Evolutionary conservation across 2,797 vertebrate species (phyloP).

Genomic region (Cyclura pinguis): DNA sequence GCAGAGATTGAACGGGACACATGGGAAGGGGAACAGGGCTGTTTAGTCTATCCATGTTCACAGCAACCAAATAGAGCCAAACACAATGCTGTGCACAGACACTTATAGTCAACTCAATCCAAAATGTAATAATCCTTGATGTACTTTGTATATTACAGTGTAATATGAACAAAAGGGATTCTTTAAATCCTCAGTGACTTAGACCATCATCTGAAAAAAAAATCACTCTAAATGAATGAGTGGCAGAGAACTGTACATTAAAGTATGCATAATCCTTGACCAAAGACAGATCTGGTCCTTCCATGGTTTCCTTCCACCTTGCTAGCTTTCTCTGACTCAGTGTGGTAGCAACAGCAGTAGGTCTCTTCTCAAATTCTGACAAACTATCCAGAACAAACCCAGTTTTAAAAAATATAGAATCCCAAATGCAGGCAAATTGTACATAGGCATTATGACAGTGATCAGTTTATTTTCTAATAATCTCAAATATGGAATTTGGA

Average conservation of each 20-base stretch:
- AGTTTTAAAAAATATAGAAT: background rate
- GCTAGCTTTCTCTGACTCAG: background rate
- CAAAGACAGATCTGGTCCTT: background rate
- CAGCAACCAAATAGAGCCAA: too few relatives aligned
- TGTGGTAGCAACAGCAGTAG: background rate
- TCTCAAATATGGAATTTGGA: background rate
- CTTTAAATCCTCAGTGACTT: background rate
- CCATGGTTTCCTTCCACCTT: background rate
- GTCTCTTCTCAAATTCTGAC: background rate
- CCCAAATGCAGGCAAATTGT: background rate
- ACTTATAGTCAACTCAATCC: background rate
- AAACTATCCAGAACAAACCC: background rate
- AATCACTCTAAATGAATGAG: background rate
- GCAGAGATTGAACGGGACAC: too few relatives aligned
- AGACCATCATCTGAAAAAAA: background rate
- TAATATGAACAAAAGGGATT: background rate
- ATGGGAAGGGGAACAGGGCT: too few relatives aligned
- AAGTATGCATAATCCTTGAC: background rate
- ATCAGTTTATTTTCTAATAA: background rate
- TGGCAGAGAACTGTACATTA: background rate
- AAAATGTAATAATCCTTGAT: background rate
- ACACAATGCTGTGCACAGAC: too few relatives aligned
- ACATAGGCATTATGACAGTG: background rate
- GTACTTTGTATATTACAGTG: too few relatives aligned
- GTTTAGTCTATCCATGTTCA: too few relatives aligned